Evolutionary conservation across 2,888 invertebrate species (phyloP), one percentile per base, ranked within the genome.

Genomic region (Drosophila pseudotalamancana): DNA sequence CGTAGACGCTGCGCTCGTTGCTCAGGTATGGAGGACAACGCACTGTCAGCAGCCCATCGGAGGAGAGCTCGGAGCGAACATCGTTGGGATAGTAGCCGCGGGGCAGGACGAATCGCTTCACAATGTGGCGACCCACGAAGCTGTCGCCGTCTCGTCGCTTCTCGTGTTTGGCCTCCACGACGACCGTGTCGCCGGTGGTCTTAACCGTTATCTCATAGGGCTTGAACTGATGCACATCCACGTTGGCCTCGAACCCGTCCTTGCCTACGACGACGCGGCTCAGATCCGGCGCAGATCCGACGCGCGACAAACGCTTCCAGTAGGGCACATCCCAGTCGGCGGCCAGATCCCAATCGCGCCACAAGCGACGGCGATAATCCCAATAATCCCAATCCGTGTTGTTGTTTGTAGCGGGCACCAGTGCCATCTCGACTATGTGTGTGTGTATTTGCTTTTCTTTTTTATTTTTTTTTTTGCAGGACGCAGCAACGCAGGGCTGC

Each of bases 61-160:
- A 88, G 49, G 90, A 83, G 21, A 90, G 80, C 57, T 91, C 90
- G 57, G 96, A 96, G 45, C 94, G 93, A 1, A 97, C 93, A 76
- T 95, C 94, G 6, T 94, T 93, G 6, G 95, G 93, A 70, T 97
- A 95, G 78, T 94, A 94, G 27, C 93, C 94, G 19, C 93, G 91
- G 0, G 95, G 95, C 35, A 96, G 91, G 77, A 94, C 92, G 88
- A 95, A 95, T 40, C 93, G 92, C 66, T 97, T 93, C 2, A 93
- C 94, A 89, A 97, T 96, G 90, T 97, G 96, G 14, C 97, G 93
- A 4, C 96, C 95, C 51, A 97, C 94, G 89, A 92, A 94, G 0
- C 95, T 96, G 77, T 95, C 94, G 31, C 94, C 94, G 69, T 96
- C 95, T n/a, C 93, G 92, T 69, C 93, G 93, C 74, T 95, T 95